Conservation (phyloP, 2,113 vertebrate genomes). For the Syngnathus scovelli region DNA sequence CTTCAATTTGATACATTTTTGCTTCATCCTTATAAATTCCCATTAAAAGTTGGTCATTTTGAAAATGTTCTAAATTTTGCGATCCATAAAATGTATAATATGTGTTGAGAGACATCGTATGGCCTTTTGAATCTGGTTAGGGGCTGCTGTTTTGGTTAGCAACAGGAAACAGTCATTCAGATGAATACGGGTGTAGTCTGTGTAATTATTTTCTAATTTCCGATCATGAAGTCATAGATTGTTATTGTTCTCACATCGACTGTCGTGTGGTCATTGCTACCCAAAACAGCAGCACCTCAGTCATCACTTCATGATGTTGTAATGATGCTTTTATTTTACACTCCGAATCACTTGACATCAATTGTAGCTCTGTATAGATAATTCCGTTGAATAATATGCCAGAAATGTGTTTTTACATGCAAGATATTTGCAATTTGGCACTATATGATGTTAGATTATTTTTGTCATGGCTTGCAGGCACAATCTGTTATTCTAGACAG, state of each 20-base stretch:
- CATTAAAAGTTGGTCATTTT: too few species aligned
- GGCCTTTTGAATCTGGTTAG: not conserved
- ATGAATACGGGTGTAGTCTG: not conserved
- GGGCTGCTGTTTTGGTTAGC: not conserved
- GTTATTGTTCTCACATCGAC: not conserved
- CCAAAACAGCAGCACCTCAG: not conserved
- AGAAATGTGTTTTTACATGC: not conserved
- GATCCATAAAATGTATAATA: too few species aligned
- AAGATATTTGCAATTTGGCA: not conserved
- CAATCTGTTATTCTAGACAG: not conserved
- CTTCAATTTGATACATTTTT: too few species aligned
- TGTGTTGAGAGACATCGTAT: not conserved
- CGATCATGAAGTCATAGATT: not conserved
- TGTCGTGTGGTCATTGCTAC: not conserved
- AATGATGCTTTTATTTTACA: not conserved
- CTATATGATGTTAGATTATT: not conserved
- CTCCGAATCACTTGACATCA: not conserved
- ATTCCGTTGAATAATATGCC: not conserved
- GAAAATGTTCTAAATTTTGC: too few species aligned
- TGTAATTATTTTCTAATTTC: not conserved
- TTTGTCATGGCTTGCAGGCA: not conserved
- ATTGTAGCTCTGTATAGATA: not conserved
- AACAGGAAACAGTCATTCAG: not conserved
- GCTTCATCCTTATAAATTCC: too few species aligned
- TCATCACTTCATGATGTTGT: not conserved